Evolutionary conservation across 2,113 vertebrate species (phyloP).

Genomic region (Platysteira castanea): DNA sequence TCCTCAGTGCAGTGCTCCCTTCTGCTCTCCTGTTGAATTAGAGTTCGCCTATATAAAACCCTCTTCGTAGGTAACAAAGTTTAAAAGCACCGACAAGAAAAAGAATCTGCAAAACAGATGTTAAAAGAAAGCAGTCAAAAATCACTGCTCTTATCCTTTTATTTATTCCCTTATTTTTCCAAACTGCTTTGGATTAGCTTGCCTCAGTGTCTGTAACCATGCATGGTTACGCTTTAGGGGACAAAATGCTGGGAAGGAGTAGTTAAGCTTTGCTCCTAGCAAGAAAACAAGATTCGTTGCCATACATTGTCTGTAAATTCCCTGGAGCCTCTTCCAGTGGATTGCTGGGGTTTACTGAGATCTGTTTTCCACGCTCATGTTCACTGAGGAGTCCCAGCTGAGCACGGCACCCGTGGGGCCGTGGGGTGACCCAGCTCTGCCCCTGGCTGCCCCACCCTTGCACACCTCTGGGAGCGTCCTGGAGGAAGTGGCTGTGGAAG

Average conservation of each 20-base stretch:
- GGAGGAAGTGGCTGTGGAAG: not conserved
- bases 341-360: not conserved
- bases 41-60: not conserved
- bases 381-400: accelerated
- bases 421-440: not conserved
- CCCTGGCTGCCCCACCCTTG: not conserved
- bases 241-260: not conserved
- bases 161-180: not conserved
- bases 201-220: not conserved
- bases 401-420: not conserved
- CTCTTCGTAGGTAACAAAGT: not conserved
- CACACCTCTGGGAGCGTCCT: too few species aligned
- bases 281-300: not conserved
- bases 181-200: not conserved
- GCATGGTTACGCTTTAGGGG: accelerated
- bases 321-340: not conserved
- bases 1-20: not conserved
- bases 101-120: not conserved
- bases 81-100: not conserved
- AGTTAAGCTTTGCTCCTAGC: not conserved
- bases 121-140: not conserved
- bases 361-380: not conserved
- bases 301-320: not conserved
- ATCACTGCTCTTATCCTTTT: not conserved
- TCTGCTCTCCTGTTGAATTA: not conserved